These are phyloP conservation scores for Amorpha juglandis DNA, from an alignment of 2,888 invertebrate species.

Conservation along the genomic window DNA sequence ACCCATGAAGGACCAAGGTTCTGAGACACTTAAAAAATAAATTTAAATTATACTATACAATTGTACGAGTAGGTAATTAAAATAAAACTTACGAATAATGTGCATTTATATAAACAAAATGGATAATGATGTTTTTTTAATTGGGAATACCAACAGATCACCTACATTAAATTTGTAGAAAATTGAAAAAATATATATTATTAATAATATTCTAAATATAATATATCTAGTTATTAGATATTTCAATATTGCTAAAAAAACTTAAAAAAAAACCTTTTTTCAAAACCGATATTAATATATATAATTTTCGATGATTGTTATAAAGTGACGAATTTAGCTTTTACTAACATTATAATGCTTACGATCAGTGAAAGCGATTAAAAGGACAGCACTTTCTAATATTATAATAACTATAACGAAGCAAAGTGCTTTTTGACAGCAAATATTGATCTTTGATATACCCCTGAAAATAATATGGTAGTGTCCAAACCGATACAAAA, in stretches of 20 bases:
- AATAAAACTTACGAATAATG: slow-evolving; percentile 46
- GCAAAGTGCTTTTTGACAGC: slow-evolving; percentile 9
- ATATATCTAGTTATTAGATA: too few relatives aligned
- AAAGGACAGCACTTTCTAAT: slow-evolving; percentile 18
- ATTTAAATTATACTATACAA: slow-evolving; percentile 42
- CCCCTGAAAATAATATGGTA: background rate
- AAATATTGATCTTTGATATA: background rate
- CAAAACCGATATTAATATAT: too few relatives aligned
- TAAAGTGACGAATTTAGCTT: slow-evolving; percentile 15
- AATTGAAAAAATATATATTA: slow-evolving; percentile 4
- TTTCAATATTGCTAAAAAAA: too few relatives aligned
- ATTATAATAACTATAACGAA: slow-evolving; percentile 23
- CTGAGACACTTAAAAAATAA: slow-evolving; percentile 40
- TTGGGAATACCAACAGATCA: slow-evolving; percentile 23
- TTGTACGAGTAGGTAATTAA: slow-evolving; percentile 46
- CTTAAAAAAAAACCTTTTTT: too few relatives aligned
- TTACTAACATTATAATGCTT: background rate
- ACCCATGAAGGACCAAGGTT: background rate
- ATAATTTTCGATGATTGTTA: too few relatives aligned
- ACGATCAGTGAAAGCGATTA: slow-evolving; percentile 20
- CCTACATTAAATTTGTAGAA: background rate
- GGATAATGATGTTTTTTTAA: slow-evolving; percentile 31
- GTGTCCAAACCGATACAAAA: too few relatives aligned
- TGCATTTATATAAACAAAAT: slow-evolving; percentile 49
- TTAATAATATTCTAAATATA: background rate